Evolutionary conservation across 1,140 invertebrate genomes (phyloP).

Genomic region (Pissodes strobi): DNA sequence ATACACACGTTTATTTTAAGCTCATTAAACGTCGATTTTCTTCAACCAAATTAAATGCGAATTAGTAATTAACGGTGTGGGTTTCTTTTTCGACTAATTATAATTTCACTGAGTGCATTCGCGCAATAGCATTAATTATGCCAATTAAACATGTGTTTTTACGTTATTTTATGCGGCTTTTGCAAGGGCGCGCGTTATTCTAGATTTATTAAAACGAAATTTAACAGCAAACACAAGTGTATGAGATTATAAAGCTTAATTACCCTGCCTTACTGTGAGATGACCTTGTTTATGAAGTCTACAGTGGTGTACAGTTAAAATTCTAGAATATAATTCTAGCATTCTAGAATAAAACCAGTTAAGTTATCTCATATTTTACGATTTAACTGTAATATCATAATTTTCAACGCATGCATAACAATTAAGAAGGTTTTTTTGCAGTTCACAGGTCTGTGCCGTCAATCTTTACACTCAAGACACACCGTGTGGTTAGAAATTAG

Average conservation of each 20-base stretch:
- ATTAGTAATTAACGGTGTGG: neutral
- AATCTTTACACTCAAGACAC: too few relatives aligned
- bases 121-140: conserved; percentile 5
- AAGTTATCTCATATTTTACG: too few relatives aligned
- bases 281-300: too few relatives aligned
- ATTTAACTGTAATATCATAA: too few relatives aligned
- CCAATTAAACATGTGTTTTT: conserved; percentile 17
- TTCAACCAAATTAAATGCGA: conserved; percentile 3
- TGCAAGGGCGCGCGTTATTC: neutral
- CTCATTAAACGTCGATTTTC: neutral
- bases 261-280: too few relatives aligned
- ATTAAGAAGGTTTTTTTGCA: too few relatives aligned
- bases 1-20: too few relatives aligned
- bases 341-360: too few relatives aligned
- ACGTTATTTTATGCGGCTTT: conserved; percentile 1
- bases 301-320: too few relatives aligned
- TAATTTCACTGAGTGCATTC: conserved; percentile 9
- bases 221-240: neutral
- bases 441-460: too few relatives aligned
- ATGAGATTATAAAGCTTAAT: neutral
- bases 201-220: conserved; percentile 9
- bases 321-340: too few relatives aligned
- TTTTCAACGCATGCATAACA: too few relatives aligned
- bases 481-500: conserved; percentile 4
- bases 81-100: conserved; percentile 11